Evolutionary conservation across 2,797 vertebrate species (phyloP), one percentile per base, ranked within the genome.

Genomic region (Pangasius djambal): DNA sequence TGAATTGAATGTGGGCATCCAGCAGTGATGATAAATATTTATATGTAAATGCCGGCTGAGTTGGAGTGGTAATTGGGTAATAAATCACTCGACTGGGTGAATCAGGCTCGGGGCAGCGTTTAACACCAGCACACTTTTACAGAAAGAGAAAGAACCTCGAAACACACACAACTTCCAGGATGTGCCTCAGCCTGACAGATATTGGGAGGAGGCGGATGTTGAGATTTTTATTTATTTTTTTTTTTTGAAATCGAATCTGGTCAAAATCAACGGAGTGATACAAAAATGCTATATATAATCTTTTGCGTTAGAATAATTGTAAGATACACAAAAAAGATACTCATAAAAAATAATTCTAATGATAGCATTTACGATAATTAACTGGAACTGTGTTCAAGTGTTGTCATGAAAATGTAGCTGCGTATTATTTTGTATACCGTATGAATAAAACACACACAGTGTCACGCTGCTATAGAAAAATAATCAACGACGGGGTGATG

Each of bases 31-130:
- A 70, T 48, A 88, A 86, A 90, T 88, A 70, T 89, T 91, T 86
- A 92, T 82, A 91, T 91, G 91, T 88, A 69, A 79, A 92, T 91
- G 89, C 83, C 86, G 87, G 82, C 37, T 86, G 40, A 92, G 91
- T 90, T 83, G 57, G 44, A 59, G 75, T 82, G 78, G 89, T 93
- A 92, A 94, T 93, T 93, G 89, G 89, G 89, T 93, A 89, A 93
- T 94, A 92, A 92, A 88, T 89, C 91, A 89, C 90, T 93, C 67
- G 57, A 89, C 91, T 87, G 85, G 72, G 90, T 94, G 94, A 94
- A 93, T 94, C 93, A 94, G 95, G 34, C 79, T 82, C 55, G 2
- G 85, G 9, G 15, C 72, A 28, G 44, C 61, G 15, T 79, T 74
- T 69, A 87, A 87, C 59, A 67, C 57, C 86, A 63, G 9, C 67